These are phyloP conservation scores for Oreochromis niloticus DNA, from an alignment of 2,113 vertebrate genomes.

Conservation along the genomic window DNA sequence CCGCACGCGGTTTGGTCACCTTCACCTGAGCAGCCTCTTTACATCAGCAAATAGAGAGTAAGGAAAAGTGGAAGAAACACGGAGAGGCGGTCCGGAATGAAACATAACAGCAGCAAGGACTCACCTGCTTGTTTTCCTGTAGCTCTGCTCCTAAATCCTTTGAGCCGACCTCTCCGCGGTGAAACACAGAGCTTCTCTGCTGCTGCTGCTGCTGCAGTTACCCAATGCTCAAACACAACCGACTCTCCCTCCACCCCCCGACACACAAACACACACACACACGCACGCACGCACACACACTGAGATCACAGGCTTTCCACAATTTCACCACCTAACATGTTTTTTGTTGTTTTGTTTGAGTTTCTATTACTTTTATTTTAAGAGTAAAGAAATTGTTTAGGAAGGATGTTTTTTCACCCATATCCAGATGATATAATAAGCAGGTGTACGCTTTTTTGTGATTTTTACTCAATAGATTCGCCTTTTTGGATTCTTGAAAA, in stretches of 20 bases:
- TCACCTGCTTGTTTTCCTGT: conserved; percentile 29
- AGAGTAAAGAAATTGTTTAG: neutral
- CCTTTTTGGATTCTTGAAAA: neutral
- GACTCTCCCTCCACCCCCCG: neutral
- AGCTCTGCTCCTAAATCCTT: neutral
- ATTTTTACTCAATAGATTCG: neutral
- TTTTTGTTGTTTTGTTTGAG: neutral
- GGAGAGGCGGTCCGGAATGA: accelerated
- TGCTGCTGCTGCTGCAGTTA: conserved; percentile 31
- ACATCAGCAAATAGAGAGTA: neutral
- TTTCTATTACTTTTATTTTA: neutral
- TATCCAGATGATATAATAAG: neutral
- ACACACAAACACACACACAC: neutral
- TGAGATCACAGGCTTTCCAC: neutral
- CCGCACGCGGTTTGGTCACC: conserved; percentile 15
- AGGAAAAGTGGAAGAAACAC: neutral
- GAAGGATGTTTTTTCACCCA: neutral
- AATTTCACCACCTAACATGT: neutral
- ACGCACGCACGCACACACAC: neutral
- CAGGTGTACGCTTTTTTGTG: neutral
- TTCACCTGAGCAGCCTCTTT: conserved; percentile 25
- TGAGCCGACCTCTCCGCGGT: neutral
- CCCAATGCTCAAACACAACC: neutral
- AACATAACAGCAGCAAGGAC: neutral
- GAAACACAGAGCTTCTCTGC: conserved; percentile 11